Base-by-base conservation (phyloP, 2,888 invertebrate species). In the Mythimna albipuncta region DNA sequence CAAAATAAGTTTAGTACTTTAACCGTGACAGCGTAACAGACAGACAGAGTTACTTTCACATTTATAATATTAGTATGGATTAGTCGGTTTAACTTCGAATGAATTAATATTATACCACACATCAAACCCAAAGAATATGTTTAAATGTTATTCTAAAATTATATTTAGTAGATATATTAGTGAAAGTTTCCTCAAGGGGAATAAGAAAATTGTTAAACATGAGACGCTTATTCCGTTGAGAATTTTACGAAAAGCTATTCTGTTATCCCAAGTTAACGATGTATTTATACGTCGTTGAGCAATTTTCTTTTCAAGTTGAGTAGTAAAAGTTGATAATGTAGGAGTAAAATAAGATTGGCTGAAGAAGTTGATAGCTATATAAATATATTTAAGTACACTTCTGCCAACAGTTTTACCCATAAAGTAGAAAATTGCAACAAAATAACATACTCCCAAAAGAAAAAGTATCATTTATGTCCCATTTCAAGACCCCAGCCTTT, bases 191-290 rank as follows among this genome's bases (percentile, higher is more conserved):
- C 41, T 55, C 35, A 13, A n/a, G 41, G 21, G 47, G 35, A 61
- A 35, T 62, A 35, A 52, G 52, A 67, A 77, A 54, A 66, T 72
- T 72, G 63, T 54, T 67, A 77, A 69, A 81, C 82, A 70, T 67
- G 59, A 81, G 19, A 77, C 59, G 70, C 26, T 70, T 76, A 61
- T 59, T 59, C 70, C 64, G 32, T 54, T n/a, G 58, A 63, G 63
- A 66, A 44, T 81, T 76, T 81, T 52, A 63, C 58, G 63, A 81
- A 81, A 69, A 69, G 66, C 55, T 67, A 54, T 77, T 66, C 21
- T 61, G 50, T 82, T 66, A 66, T 76, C 66, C 50, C 35, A 52
- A 77, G 66, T 77, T 69, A 77, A 77, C 82, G 63, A 67, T 57
- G 63, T 79, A 76, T 66, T 69, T 55, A 69, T 69, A 69, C 41